Base-by-base conservation (phyloP, 2,888 invertebrate species). In the Acrobeloides nanus region DNA sequence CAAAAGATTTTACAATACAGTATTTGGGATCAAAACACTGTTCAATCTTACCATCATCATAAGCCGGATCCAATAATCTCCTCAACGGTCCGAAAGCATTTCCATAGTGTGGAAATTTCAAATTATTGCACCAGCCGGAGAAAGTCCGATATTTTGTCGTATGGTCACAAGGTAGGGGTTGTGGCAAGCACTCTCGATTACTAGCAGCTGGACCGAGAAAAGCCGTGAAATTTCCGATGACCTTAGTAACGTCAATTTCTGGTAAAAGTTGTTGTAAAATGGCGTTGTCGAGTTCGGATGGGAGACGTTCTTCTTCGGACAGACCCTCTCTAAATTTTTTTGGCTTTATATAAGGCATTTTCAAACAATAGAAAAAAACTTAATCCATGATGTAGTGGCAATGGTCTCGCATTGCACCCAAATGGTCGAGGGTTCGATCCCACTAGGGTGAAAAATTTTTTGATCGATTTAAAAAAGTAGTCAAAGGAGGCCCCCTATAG, bases 51-150 rank as follows among this genome's bases (percentile, higher is more conserved):
- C 86, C 87, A 74, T 89, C 89, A 29, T 84, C 82, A 76, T 89
- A 89, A 37, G 82, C 81, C 0, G 89, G 84, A 34, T 62, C 66
- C 12, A 64, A 50, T 23, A 71, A 50, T 17, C 71, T 48, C 37
- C 70, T 26, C 56, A 72, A 54, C 21, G 68, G 62, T 8, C 51
- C 57, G 48, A 71, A 71, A 12, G 71, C 65, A 33, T 68, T 72
- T 20, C 71, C 71, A 42, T 66, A 72, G 35, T 46, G 42, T 2
- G 62, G 62, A 33, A 61, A 62, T n/a, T 46, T 40, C 26, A 68
- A 34, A 76, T 89, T 89, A 76, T 89, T 89, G 76, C 89, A 89
- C 27, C 86, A 85, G 27, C 89, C 89, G 71, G 67, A 66, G 45
- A 85, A 82, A 1, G 86, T 86, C 43, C 89, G 81, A 76, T 86